Evolutionary conservation across 2,797 vertebrate genomes (phyloP).

Genomic region (Paguma larvata): DNA sequence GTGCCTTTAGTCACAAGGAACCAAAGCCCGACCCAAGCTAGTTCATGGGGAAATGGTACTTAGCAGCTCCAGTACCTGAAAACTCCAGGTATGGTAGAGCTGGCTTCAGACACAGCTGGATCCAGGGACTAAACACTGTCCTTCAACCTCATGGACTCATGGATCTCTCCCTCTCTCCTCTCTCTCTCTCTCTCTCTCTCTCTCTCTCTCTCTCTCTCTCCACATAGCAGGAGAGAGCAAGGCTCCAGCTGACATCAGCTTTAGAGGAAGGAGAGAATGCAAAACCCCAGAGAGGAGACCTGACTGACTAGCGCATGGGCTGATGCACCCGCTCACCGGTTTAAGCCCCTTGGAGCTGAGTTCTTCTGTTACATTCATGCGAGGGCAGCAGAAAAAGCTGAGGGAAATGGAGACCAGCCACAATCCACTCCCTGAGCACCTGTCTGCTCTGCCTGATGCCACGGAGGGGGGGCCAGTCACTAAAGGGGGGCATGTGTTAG

Average conservation of each 20-base stretch:
- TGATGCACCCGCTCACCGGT: no score
- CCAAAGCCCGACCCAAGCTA: neutral
- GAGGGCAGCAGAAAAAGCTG: neutral
- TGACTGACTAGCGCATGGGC: fast-evolving
- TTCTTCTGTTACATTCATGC: neutral
- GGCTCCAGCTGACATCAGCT: neutral
- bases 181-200: neutral
- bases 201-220: neutral
- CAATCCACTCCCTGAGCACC: neutral
- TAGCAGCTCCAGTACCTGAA: neutral
- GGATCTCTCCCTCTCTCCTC: neutral
- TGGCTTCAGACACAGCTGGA: neutral
- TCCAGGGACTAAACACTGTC: neutral
- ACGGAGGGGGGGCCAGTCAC: neutral
- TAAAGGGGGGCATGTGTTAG: fast-evolving
- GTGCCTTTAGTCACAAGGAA: neutral
- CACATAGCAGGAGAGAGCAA: neutral
- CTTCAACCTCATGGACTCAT: neutral
- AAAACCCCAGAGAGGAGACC: neutral
- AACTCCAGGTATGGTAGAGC: neutral
- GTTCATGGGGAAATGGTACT: neutral
- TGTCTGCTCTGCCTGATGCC: neutral
- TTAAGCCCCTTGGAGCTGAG: neutral
- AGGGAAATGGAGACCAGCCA: neutral
- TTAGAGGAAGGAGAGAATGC: neutral